A percentile compares a stretch with the other conserved stretches of the same genome.
Evolutionary conservation across 2,113 vertebrate species (phyloP).

Genomic region (Daubentonia madagascariensis): DNA sequence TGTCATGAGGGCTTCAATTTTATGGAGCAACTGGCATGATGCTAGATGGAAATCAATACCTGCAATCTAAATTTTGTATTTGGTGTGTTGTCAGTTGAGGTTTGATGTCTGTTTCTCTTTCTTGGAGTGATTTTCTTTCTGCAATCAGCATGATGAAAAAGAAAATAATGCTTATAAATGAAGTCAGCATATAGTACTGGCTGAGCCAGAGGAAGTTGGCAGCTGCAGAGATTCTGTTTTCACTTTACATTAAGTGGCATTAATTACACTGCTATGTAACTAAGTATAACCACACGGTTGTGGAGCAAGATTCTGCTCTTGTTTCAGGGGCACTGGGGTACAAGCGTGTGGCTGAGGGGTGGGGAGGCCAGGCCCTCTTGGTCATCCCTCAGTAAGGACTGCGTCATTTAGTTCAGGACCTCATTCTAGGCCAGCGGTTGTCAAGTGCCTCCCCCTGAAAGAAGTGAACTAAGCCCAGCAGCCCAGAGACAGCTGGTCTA

Average conservation of each 20-base stretch:
- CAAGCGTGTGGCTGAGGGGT: neutral
- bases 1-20: constrained; percentile 73
- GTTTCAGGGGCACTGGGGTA: neutral
- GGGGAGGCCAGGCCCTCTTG: neutral
- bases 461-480: neutral
- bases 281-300: constrained; percentile 39
- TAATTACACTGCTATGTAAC: constrained; percentile 68
- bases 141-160: constrained; percentile 70
- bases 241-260: constrained; percentile 70
- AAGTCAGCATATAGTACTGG: constrained; percentile 48
- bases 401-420: neutral
- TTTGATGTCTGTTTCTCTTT: constrained; percentile 79
- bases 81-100: constrained; percentile 68
- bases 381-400: neutral
- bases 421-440: neutral
- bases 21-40: constrained; percentile 72
- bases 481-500: neutral
- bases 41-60: constrained; percentile 76
- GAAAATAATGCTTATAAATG: constrained; percentile 70
- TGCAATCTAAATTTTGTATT: constrained; percentile 76
- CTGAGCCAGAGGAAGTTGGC: constrained; percentile 64
- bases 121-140: constrained; percentile 65
- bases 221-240: constrained; percentile 65
- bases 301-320: constrained; percentile 43
- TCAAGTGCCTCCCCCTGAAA: constrained; percentile 9